These are phyloP conservation scores for Hypocryptadius cinnamomeus DNA, from an alignment of 2,113 vertebrate species.

Conservation along the genomic window DNA sequence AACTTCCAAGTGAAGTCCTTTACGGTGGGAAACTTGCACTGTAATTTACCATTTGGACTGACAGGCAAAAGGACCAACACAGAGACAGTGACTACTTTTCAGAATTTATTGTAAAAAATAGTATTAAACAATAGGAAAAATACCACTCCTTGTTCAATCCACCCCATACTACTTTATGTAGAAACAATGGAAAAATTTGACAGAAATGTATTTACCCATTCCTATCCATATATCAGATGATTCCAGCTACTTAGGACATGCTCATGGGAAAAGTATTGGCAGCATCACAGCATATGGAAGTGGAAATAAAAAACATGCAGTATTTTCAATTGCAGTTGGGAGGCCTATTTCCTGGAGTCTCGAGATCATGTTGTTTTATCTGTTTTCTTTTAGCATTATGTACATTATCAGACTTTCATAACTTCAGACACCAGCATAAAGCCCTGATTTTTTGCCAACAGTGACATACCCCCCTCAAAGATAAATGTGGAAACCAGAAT, in stretches of 20 bases:
- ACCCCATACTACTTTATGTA: conserved; percentile 10
- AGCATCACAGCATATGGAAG: conserved; percentile 29
- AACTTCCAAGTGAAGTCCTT: background rate
- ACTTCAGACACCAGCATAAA: conserved; percentile 44
- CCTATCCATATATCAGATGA: background rate
- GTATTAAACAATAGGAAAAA: conserved; percentile 59
- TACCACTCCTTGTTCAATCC: conserved; percentile 2
- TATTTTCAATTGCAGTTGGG: conserved; percentile 47
- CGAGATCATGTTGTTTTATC: conserved; percentile 56
- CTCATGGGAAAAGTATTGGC: conserved; percentile 27
- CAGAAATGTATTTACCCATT: conserved; percentile 41
- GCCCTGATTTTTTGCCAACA: conserved; percentile 34
- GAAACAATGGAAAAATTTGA: conserved; percentile 27
- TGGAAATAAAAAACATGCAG: conserved; percentile 44
- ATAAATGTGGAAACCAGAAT: conserved; percentile 31
- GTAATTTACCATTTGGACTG: background rate
- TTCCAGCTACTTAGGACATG: background rate
- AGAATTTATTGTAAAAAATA: conserved; percentile 53
- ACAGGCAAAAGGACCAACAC: background rate
- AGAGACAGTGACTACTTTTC: background rate
- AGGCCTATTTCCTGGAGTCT: conserved; percentile 44
- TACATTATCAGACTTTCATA: conserved; percentile 42
- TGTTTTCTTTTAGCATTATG: conserved; percentile 60
- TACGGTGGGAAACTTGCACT: background rate
- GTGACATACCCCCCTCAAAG: conserved; percentile 41